phyloP scores from a whole-genome alignment of 2,113 vertebrate species.

The Scomber scombrus region DNA sequence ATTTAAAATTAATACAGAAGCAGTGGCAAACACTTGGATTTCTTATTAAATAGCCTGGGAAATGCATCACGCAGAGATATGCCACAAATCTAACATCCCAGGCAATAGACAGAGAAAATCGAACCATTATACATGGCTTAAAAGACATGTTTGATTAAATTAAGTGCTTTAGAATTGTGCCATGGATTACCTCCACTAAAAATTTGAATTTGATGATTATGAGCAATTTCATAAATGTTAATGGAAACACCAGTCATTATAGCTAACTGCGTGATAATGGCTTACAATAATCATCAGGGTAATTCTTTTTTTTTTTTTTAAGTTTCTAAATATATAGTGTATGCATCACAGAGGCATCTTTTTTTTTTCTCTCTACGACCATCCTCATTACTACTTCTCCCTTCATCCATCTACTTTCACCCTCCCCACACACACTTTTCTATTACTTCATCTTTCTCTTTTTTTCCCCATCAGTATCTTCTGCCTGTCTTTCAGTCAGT shows the following conservation, averaged over 20 bases:
- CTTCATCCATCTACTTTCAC: conserved; percentile 23
- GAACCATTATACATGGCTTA: background rate
- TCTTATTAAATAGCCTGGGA: no score
- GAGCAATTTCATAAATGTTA: background rate
- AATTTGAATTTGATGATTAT: conserved; percentile 15
- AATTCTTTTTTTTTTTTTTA: no score
- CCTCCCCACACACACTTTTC: background rate
- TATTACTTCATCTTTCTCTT: conserved; percentile 24
- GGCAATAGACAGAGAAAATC: background rate
- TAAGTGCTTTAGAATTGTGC: background rate
- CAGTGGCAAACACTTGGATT: background rate
- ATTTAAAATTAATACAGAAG: background rate
- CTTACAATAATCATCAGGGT: background rate
- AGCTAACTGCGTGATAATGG: background rate
- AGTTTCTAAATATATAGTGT: background rate
- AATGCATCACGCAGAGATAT: background rate
- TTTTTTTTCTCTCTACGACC: conserved; percentile 2
- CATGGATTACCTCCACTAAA: background rate
- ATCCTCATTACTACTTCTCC: conserved; percentile 4
- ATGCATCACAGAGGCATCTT: background rate
- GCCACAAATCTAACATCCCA: background rate
- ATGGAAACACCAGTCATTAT: background rate
- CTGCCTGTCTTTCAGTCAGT: conserved; percentile 59
- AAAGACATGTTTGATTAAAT: background rate
- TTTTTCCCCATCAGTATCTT: conserved; percentile 40